phyloP scores from a whole-genome alignment of 2,113 vertebrate genomes.

The Paradoxurus hermaphroditus region DNA sequence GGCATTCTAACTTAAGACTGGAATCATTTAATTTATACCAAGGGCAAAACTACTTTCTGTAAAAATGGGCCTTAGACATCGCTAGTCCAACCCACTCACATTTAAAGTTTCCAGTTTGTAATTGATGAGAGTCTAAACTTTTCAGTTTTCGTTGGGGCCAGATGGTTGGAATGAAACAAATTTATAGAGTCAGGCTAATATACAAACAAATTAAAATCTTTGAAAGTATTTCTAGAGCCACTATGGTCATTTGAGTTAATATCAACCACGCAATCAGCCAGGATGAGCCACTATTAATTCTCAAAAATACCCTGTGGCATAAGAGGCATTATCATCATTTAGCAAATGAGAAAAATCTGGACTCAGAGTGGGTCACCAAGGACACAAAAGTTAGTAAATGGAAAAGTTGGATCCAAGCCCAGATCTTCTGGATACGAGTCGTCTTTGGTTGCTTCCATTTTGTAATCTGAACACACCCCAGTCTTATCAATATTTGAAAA shows the following conservation, averaged over 20 bases:
- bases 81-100: background rate
- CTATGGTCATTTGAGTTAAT: background rate
- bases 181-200: background rate
- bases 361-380: background rate
- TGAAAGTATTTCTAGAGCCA: background rate
- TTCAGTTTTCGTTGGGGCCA: background rate
- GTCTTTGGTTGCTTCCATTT: background rate
- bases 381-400: constrained; percentile 34
- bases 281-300: background rate
- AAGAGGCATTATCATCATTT: constrained; percentile 6
- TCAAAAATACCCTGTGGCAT: background rate
- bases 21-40: constrained; percentile 35
- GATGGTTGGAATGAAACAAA: constrained; percentile 3
- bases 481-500: background rate
- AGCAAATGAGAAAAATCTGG: constrained; percentile 31
- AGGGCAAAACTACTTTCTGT: constrained; percentile 6
- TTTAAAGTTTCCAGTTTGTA: constrained; percentile 33
- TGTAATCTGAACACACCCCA: background rate
- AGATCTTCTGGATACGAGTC: background rate
- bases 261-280: background rate
- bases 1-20: constrained; percentile 10
- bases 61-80: constrained; percentile 14
- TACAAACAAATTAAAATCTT: background rate
- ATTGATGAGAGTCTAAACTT: background rate
- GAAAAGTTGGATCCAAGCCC: constrained; percentile 13